Percentiles rank a stretch among this genome's conserved stretches.
Evolutionary conservation across 2,888 invertebrate species (phyloP).

Genomic region (Caenorhabditis wallacei): DNA sequence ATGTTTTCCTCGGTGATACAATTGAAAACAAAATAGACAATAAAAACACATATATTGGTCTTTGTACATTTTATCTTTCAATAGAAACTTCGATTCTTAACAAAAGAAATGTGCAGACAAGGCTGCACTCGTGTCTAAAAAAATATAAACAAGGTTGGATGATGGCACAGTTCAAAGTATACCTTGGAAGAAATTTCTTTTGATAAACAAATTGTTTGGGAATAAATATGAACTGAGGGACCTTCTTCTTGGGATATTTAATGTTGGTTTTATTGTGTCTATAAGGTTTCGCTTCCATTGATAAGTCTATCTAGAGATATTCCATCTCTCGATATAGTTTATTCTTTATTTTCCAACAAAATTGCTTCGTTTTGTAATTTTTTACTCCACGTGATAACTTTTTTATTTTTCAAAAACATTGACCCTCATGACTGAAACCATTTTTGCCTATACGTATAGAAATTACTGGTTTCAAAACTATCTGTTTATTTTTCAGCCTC

Average conservation of each 20-base stretch:
- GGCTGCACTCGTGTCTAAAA: conserved; percentile 3
- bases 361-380: conserved; percentile 1
- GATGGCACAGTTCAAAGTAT: conserved; percentile 35
- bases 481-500: conserved; percentile 29
- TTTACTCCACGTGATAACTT: conserved; percentile 10
- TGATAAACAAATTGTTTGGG: neutral
- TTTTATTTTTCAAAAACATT: conserved; percentile 14
- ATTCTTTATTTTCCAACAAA: neutral
- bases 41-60: conserved; percentile 33
- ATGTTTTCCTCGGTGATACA: neutral
- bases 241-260: no score
- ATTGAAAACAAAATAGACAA: neutral
- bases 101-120: conserved; percentile 10
- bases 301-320: no score
- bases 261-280: no score
- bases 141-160: conserved; percentile 37
- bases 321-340: no score
- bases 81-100: conserved; percentile 14
- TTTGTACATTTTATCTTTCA: conserved; percentile 25
- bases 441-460: neutral
- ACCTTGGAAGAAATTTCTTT: neutral
- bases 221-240: neutral
- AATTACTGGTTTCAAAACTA: conserved; percentile 28
- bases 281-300: no score
- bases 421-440: conserved; percentile 31